Evolutionary conservation across 2,113 vertebrate species (phyloP), one percentile per base, ranked within the genome.

Genomic region (Astatoreochromis straeleni): DNA sequence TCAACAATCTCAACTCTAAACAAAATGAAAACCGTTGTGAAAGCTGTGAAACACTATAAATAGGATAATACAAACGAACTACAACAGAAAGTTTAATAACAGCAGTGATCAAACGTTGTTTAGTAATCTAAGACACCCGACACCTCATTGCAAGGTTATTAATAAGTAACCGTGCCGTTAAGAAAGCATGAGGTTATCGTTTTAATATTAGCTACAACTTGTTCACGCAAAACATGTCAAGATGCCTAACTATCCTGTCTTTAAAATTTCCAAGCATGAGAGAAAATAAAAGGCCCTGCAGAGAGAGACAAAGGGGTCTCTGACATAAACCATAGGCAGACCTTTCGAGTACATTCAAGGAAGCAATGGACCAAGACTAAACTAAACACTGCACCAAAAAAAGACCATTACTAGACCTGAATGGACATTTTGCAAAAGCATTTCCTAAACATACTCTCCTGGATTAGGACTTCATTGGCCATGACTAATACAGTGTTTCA

Each of bases 401-500:
- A 49, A 9, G 63, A 13, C 31, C 47, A 55, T 54, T n/a, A 86
- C 5, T 33, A 80, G 51, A 49, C 21, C 63, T 57, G 35, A 84
- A 58, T 33, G 65, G 57, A 57, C 14, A 47, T 35, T 82, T 84
- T 82, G 51, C 83, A 70, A 19, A 2, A 45, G 24, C 89, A 31
- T 8, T 57, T 84, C 35, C 81, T 85, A 49, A 91, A 90, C 80
- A 79, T 21, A 81, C 82, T 85, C 57, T 70, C 68, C 17, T 4
- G 84, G 79, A 49, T 70, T 45, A 54, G 80, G 33, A 81, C 26
- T 73, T 89, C 82, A 82, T 86, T 81, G 91, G 83, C 84, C 88
- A 87, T 87, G 89, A 83, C 94, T 87, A 90, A 94, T 81, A 81
- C 80, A 51, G 10, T 63, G 45, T 63, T 82, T 55, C 86, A 85